Percentiles rank a stretch among this genome's conserved stretches.
Conservation (phyloP, 2,888 invertebrate genomes). For the Leptothorax acervorum region DNA sequence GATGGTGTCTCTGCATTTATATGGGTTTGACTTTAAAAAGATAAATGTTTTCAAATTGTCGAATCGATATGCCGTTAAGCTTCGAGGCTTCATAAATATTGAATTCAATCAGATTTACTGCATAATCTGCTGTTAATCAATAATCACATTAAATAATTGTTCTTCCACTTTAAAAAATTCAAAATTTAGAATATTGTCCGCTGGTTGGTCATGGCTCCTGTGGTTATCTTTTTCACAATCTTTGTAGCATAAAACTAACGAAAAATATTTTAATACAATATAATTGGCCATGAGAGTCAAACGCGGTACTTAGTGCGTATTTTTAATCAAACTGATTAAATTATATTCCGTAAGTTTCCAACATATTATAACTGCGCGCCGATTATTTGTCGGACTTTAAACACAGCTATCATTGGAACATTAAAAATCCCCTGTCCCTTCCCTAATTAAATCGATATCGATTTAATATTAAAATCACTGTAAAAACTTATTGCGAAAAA, state of each 20-base stretch:
- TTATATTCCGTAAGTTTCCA: too few species aligned
- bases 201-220: not conserved
- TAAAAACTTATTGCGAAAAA: too few species aligned
- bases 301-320: too few species aligned
- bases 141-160: not conserved
- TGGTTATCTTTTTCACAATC: not conserved
- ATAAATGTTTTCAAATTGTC: constrained; percentile 65
- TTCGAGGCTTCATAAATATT: constrained; percentile 13
- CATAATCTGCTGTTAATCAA: constrained; percentile 27
- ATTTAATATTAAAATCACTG: too few species aligned
- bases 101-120: not conserved
- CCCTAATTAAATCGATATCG: too few species aligned
- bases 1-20: constrained; percentile 69
- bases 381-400: too few species aligned
- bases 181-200: not conserved
- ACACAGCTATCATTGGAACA: too few species aligned
- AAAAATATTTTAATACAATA: too few species aligned
- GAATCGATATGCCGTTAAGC: constrained; percentile 48
- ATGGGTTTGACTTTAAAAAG: constrained; percentile 44
- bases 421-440: too few species aligned
- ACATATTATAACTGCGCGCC: too few species aligned
- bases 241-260: not conserved
- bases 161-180: not conserved
- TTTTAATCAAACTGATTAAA: too few species aligned
- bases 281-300: too few species aligned